Conservation (phyloP, 2,888 invertebrate species). For the Osmoderma eremita region DNA sequence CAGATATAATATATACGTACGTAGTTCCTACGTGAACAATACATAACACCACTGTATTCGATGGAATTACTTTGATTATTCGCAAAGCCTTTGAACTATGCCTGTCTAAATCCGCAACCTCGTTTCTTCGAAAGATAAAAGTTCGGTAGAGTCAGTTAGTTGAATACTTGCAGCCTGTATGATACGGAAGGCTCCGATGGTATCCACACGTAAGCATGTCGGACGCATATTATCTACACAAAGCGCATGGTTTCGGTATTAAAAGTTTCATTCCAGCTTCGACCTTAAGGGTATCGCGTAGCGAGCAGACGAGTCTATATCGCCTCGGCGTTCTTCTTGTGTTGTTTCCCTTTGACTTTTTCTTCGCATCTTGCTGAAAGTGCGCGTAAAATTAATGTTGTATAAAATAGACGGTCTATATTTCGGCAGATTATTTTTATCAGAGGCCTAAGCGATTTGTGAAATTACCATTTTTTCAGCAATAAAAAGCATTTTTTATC, state of each 20-base stretch:
- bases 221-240: slow-evolving; percentile 28
- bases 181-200: slow-evolving; percentile 3
- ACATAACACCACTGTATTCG: no score
- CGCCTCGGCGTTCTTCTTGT: not conserved
- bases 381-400: slow-evolving; percentile 40
- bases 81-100: not conserved
- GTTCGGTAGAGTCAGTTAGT: slow-evolving; percentile 8
- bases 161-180: slow-evolving; percentile 31
- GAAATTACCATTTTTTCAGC: slow-evolving; percentile 32
- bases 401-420: slow-evolving; percentile 37
- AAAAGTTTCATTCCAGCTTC: slow-evolving; percentile 19
- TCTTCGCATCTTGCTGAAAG: slow-evolving; percentile 21
- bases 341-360: slow-evolving; percentile 5
- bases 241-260: slow-evolving; percentile 20
- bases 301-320: slow-evolving; percentile 18
- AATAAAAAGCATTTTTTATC: slow-evolving; percentile 32
- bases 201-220: not conserved
- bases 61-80: slow-evolving; percentile 1
- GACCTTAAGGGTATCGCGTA: slow-evolving; percentile 27
- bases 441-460: slow-evolving; percentile 24
- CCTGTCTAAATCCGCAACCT: not conserved
- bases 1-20: no score
- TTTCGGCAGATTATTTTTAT: slow-evolving; percentile 37
- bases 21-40: no score
- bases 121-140: slow-evolving; percentile 15